phyloP scores from a whole-genome alignment of 1,140 invertebrate species.

The Patella vulgata region DNA sequence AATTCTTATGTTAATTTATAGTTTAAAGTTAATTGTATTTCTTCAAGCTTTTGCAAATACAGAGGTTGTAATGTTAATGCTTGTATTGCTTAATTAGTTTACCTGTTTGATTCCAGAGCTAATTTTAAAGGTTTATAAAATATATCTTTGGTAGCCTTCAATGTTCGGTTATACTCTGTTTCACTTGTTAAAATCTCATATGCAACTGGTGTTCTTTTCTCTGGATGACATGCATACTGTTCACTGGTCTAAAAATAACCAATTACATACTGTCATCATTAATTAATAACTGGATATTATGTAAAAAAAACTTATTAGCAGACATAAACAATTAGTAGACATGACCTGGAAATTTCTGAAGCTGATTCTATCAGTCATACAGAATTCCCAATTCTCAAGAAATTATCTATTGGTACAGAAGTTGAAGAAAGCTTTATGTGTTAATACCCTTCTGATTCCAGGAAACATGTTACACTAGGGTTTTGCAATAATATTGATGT shows the following conservation, averaged over 20 bases:
- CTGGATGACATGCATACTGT: conserved; percentile 42
- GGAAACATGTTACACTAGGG: not conserved
- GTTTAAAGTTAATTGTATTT: no score
- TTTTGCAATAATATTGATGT: no score
- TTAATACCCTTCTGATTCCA: not conserved
- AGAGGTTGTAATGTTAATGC: no score
- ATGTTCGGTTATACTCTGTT: conserved; percentile 45
- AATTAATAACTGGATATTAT: no score
- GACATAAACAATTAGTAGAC: not conserved
- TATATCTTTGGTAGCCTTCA: conserved; percentile 44
- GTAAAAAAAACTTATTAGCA: not conserved
- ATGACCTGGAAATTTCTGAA: no score
- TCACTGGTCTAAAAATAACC: conserved; percentile 38
- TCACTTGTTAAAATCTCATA: conserved; percentile 55
- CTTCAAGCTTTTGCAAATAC: no score
- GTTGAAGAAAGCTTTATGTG: not conserved
- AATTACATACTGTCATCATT: no score
- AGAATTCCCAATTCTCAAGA: no score
- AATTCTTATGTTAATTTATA: no score
- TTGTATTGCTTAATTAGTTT: no score
- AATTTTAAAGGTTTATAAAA: conserved; percentile 50
- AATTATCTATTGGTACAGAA: not conserved
- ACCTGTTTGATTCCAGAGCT: conserved; percentile 55
- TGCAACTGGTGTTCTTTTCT: conserved; percentile 49
- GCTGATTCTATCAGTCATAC: no score